phyloP scores from a whole-genome alignment of 2,888 invertebrate species.

The Acleris sparsana region DNA sequence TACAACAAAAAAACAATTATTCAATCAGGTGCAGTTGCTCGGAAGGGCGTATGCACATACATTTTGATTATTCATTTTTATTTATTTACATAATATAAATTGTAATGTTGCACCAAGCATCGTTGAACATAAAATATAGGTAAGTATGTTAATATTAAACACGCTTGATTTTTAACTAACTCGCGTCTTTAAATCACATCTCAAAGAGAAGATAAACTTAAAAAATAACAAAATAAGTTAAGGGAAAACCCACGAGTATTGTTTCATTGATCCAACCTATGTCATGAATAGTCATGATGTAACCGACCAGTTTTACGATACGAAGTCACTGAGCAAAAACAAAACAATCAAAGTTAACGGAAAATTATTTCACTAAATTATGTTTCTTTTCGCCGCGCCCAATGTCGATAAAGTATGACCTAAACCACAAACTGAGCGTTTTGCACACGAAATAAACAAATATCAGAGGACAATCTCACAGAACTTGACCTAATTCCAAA shows the following conservation, averaged over 20 bases:
- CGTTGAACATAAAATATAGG: too few species aligned
- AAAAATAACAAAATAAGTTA: background rate
- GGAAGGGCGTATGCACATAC: too few species aligned
- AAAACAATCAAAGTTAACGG: background rate
- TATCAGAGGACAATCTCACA: too few species aligned
- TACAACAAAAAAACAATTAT: too few species aligned
- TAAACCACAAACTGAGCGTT: constrained; percentile 9
- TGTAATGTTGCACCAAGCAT: too few species aligned
- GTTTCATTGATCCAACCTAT: background rate
- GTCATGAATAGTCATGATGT: background rate
- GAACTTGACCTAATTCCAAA: too few species aligned
- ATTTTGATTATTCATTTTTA: too few species aligned
- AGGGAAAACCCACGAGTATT: background rate
- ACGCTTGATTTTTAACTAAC: too few species aligned
- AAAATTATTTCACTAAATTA: constrained; percentile 14
- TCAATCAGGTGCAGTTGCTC: too few species aligned
- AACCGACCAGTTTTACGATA: background rate
- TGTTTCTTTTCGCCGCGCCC: constrained; percentile 14
- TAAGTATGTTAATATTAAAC: too few species aligned
- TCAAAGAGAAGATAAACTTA: background rate
- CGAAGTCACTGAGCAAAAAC: background rate
- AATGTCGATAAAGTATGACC: constrained; percentile 27
- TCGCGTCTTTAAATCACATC: too few species aligned
- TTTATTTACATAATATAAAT: too few species aligned
- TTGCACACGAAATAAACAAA: background rate